These are phyloP conservation scores for Anhinga rufa DNA, from an alignment of 2,113 vertebrate species.

Conservation along the genomic window DNA sequence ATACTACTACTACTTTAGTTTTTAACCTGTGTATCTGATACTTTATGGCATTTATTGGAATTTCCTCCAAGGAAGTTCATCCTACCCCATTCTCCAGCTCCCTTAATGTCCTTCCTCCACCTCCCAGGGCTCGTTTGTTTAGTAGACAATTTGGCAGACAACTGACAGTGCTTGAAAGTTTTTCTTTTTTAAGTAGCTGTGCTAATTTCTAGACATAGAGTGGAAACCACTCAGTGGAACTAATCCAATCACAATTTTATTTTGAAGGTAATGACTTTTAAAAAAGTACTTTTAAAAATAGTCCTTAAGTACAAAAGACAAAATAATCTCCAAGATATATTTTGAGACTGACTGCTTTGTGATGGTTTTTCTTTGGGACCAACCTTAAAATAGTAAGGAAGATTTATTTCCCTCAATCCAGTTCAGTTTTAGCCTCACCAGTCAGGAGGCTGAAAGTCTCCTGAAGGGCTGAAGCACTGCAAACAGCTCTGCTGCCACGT, in stretches of 20 bases:
- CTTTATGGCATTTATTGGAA: background rate
- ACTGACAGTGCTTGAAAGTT: background rate
- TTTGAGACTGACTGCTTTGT: background rate
- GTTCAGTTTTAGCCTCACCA: background rate
- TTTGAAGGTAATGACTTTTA: background rate
- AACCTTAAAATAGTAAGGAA: fast-evolving
- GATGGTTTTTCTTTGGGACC: background rate
- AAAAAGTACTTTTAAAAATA: background rate
- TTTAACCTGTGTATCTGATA: background rate
- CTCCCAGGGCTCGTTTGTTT: background rate
- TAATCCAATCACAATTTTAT: background rate
- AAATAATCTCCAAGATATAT: background rate
- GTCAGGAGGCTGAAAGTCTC: background rate
- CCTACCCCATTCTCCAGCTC: background rate
- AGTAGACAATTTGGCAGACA: background rate
- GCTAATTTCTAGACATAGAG: background rate
- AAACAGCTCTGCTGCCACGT: background rate
- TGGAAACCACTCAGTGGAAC: background rate
- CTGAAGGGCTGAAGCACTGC: background rate
- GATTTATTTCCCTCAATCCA: background rate
- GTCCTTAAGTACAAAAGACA: background rate
- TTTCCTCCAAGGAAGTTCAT: slow-evolving; percentile 17
- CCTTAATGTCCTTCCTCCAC: background rate
- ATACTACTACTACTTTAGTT: background rate
- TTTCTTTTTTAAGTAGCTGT: background rate